These are phyloP conservation scores for Ips typographus DNA, from an alignment of 1,140 invertebrate genomes.

Conservation along the genomic window DNA sequence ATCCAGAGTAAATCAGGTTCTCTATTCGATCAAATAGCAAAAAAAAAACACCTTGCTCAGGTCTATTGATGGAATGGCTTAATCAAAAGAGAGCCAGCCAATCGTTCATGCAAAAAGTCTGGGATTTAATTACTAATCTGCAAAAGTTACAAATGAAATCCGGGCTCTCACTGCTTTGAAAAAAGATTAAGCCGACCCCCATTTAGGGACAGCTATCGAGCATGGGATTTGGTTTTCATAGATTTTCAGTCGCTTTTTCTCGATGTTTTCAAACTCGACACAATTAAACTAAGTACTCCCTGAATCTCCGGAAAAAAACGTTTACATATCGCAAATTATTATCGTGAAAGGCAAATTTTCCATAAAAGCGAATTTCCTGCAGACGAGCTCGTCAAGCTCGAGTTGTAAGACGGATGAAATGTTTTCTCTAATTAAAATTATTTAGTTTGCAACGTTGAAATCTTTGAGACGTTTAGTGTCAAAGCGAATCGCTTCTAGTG, in stretches of 20 bases:
- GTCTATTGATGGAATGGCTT: neutral
- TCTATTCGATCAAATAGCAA: neutral
- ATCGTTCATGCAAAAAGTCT: neutral
- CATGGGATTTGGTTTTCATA: too few relatives aligned
- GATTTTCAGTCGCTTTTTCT: too few relatives aligned
- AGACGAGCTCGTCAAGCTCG: neutral
- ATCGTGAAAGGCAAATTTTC: too few relatives aligned
- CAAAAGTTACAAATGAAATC: neutral
- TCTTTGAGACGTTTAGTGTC: conserved; percentile 6
- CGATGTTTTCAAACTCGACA: too few relatives aligned
- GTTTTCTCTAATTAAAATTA: conserved; percentile 7
- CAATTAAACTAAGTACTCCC: too few relatives aligned
- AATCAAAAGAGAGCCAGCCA: neutral
- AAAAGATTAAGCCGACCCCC: too few relatives aligned
- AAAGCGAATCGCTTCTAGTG: neutral
- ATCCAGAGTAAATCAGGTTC: neutral
- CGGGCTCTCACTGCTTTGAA: neutral
- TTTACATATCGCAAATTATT: too few relatives aligned
- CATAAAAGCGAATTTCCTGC: neutral
- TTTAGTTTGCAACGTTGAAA: neutral
- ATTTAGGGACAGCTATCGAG: too few relatives aligned
- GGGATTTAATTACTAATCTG: conserved; percentile 2
- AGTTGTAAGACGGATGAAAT: conserved; percentile 2
- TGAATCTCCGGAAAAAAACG: too few relatives aligned
- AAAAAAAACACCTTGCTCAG: neutral